Evolutionary conservation across 2,797 vertebrate species (phyloP), one percentile per base, ranked within the genome.

Genomic region (Sarcophilus harrisii): DNA sequence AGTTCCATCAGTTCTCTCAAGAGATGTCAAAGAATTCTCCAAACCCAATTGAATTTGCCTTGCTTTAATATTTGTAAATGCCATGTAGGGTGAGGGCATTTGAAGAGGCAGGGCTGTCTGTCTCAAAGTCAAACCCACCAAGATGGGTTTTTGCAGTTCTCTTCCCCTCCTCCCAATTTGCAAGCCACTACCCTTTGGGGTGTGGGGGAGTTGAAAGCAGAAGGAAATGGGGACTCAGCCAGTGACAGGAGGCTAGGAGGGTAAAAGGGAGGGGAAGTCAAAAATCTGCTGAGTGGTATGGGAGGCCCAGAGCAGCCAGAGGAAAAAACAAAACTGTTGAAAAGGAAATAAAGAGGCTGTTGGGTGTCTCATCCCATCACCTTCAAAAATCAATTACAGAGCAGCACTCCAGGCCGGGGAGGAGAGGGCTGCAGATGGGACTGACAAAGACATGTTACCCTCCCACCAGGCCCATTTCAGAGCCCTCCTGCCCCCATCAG

Each of bases 21-120:
- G n/a, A 32, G 54, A 24, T 90, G 58, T 59, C 93, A 59, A 95
- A 95, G 27, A 91, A n/a, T 94, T 94, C 93, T 94, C 30, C 9
- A 52, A 94, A 97, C 94, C 90, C 58, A 93, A 49, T 9, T 38
- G 14, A 57, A 60, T 87, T 45, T 87, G 45, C 21, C 38, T 87
- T 45, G 38, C 73, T 87, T 87, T 87, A 27, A 49, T 87, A 87
- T 55, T 90, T 95, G 55, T 81, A 87, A 38, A 38, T 27, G 21
- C 21, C 45, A 90, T 28, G 10, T n/a, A 55, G 49, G 32, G 10
- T 27, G 13, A 59, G 16, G 28, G 24, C 12, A 27, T 29, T 52
- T 60, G 73, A 59, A 32, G 57, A 58, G 0, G 0, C 1, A 14
- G 16, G 49, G 18, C 38, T 58, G n/a, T 66, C 73, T 30, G 52